Percentiles rank a stretch among this genome's conserved stretches.
These are phyloP conservation scores for Cherax destructor DNA, from an alignment of 1,140 invertebrate species.

Conservation along the genomic window DNA sequence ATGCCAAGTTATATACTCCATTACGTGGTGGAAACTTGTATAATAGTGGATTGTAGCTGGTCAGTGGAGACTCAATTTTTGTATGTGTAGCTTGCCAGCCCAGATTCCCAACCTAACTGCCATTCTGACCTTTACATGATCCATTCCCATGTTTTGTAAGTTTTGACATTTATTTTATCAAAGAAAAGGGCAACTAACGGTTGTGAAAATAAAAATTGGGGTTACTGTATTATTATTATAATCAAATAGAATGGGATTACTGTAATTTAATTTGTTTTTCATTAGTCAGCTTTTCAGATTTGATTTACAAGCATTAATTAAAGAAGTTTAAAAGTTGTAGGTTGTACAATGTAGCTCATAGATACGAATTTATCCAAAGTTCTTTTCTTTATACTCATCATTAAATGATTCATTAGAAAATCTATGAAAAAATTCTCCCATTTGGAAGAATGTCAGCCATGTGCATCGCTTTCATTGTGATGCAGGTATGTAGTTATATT, in stretches of 20 bases:
- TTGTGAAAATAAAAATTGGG: background rate
- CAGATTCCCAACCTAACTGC: conserved; percentile 13
- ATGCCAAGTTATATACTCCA: conserved; percentile 8
- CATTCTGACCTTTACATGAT: background rate
- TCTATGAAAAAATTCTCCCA: background rate
- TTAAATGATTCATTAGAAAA: background rate
- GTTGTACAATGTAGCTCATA: background rate
- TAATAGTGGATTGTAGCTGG: conserved; percentile 29
- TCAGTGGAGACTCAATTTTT: conserved; percentile 28
- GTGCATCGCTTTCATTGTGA: background rate
- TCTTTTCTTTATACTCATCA: background rate
- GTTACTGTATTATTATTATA: background rate
- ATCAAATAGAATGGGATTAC: background rate
- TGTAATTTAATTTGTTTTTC: background rate
- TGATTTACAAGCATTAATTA: background rate
- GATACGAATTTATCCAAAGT: background rate
- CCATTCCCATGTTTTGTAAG: background rate
- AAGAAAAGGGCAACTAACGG: background rate
- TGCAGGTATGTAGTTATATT: background rate
- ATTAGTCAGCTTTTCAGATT: background rate
- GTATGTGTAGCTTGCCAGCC: conserved; percentile 43
- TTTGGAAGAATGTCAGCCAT: background rate
- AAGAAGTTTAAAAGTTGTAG: background rate
- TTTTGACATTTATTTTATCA: background rate
- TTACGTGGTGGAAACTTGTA: background rate